Evolutionary conservation across 2,113 vertebrate genomes (phyloP).

Genomic region (Probosciger aterrimus): DNA sequence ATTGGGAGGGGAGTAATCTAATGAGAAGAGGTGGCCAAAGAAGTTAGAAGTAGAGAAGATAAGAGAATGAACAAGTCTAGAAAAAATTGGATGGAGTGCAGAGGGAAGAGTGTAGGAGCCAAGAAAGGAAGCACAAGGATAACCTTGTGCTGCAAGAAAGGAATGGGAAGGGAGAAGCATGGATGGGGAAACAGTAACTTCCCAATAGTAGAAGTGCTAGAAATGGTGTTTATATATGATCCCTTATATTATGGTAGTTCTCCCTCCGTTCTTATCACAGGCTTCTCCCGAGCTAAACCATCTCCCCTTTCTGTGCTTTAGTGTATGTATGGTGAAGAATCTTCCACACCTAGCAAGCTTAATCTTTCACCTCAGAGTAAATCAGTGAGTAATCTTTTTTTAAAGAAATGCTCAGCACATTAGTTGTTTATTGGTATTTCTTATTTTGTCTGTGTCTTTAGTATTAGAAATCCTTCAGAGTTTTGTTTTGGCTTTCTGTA

Average conservation of each 20-base stretch:
- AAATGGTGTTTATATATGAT: not conserved
- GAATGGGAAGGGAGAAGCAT: not conserved
- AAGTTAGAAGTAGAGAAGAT: not conserved
- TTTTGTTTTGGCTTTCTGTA: not conserved
- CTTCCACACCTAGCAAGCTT: not conserved
- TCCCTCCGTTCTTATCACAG: not conserved
- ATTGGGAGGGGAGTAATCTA: not conserved
- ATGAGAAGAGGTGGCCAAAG: not conserved
- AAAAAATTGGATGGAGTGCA: not conserved
- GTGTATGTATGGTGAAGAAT: not conserved
- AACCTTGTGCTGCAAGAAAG: not conserved
- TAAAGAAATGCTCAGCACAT: not conserved
- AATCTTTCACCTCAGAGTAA: not conserved
- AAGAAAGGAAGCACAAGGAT: not conserved
- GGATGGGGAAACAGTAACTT: not conserved
- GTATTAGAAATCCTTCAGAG: not conserved
- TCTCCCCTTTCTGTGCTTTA: not conserved
- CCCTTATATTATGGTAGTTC: not conserved
- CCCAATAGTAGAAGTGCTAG: not conserved
- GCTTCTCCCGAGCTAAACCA: not conserved
- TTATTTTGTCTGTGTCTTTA: not conserved
- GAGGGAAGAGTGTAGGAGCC: not conserved
- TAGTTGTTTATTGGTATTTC: not conserved
- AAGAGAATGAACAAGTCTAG: not conserved
- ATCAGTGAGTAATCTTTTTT: not conserved